Conservation (phyloP, 2,113 vertebrate species). For the Microcebus ravelobensis region DNA sequence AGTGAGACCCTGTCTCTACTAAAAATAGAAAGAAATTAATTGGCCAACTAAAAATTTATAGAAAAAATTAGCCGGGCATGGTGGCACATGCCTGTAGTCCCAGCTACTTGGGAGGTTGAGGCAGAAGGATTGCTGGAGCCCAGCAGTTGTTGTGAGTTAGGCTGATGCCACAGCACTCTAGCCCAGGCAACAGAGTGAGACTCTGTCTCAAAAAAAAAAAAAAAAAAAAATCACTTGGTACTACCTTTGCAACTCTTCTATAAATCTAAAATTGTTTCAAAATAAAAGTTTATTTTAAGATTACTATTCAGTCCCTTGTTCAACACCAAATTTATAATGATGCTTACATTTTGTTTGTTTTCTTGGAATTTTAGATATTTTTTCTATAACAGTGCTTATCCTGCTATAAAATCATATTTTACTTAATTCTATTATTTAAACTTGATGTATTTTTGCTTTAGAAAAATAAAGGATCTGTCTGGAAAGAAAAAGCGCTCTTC, state of each 20-base stretch:
- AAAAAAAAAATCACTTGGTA: neutral
- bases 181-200: too few species aligned
- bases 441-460: neutral
- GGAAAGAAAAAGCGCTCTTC: conserved; percentile 14
- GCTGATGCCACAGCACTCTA: too few species aligned
- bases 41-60: too few species aligned
- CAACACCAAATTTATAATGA: neutral
- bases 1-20: too few species aligned
- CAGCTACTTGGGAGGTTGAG: too few species aligned
- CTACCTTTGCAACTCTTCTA: neutral
- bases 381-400: neutral
- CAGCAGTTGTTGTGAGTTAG: too few species aligned
- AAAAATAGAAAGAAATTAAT: too few species aligned
- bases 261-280: conserved; percentile 57
- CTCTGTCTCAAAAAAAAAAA: too few species aligned
- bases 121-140: too few species aligned
- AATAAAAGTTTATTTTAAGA: conserved; percentile 41
- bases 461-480: neutral
- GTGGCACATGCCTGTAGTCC: too few species aligned
- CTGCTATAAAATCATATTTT: neutral
- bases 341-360: conserved; percentile 40
- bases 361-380: conserved; percentile 49
- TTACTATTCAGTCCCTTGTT: neutral
- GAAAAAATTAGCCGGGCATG: too few species aligned
- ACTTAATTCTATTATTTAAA: conserved; percentile 41